Base-by-base conservation (phyloP, 2,113 vertebrate genomes). In the Phylloscopus whistleri region DNA sequence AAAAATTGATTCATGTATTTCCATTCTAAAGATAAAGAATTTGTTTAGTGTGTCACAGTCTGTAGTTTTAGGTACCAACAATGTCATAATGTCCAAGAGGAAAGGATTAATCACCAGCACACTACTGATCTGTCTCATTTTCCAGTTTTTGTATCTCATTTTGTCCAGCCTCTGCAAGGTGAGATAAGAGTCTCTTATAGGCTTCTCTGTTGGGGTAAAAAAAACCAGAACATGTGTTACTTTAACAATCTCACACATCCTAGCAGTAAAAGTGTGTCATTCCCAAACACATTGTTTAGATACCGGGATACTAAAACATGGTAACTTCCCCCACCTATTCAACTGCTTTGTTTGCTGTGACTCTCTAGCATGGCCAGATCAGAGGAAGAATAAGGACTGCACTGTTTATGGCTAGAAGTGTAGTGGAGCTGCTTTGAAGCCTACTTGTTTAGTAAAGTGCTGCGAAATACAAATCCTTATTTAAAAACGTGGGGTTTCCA, bases 71-170 rank as follows among this genome's bases (percentile, higher is more conserved):
- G 63, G 70, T 49, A 86, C 14, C 7, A 43, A 75, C 31, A 30
- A 33, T 20, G 62, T 59, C 58, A 35, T 87, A 81, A 89, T 0
- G 2, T 59, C 24, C 49, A 28, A 51, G 89, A 84, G 43, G 87
- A 49, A 84, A 53, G 64, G 22, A 59, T 80, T 41, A 58, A 80
- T 72, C 92, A 91, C 52, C 53, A 86, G 73, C 35, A 44, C 14
- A 18, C 55, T 63, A 82, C 87, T 94, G 97, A 81, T 49, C 64
- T 96, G 84, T 97, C 59, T 99, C 98, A 21, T 95, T 97, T 96
- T 99, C 98, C 96, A 99, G 97, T 67, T 97, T 98, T 96, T 97
- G 96, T 69, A 99, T 98, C 97, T 99, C 99, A n/a, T 97, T 98
- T 97, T 98, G 98, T 87, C 99, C 99, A 94, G 97, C 95, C 64